Evolutionary conservation across 2,888 invertebrate species (phyloP), one percentile per base, ranked within the genome.

Genomic region (Brachyptera putata): DNA sequence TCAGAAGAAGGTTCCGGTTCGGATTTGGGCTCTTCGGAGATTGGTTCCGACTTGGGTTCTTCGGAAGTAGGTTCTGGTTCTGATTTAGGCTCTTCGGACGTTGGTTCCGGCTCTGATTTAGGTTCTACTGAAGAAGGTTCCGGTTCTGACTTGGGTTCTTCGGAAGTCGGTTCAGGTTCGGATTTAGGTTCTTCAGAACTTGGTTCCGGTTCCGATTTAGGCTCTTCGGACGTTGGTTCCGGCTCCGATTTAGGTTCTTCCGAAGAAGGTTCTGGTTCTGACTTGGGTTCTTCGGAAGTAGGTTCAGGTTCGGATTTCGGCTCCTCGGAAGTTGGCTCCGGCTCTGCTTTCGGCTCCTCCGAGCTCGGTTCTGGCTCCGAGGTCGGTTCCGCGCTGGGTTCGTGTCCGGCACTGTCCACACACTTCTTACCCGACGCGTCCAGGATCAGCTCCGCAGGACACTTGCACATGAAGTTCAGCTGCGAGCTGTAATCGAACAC

Each of bases 391-490:
- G 74, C 13, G 36, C 62, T 56, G 1, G 67, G 58, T 68, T 67
- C n/a, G 63, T 60, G 57, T 34, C 64, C 64, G 22, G 61, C 53
- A 24, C 14, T 59, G 4, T 49, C 49, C 13, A 26, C 9, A 50
- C 30, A 30, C 7, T 16, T 34, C 34, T 30, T 22, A 22, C 34
- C 34, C 18, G 16, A 13, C 5, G 36, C 67, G 70, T 75, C 75
- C 71, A 87, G 70, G 56, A 76, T 67, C 76, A 82, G 69, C 26
- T 80, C 81, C 37, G 74, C 72, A 9, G 83, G 82, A 70, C 89
- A 90, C 2, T 74, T 77, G 70, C 90, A 91, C 26, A 73, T 74
- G 69, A 89, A 89, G 53, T 82, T 79, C 59, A 85, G 78, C 30
- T 62, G 66, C 22, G 75, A 73, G 1, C 70, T 69, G 68, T 84